A percentile compares a stretch with the other conserved stretches of the same genome.
Conservation (phyloP, 1,140 invertebrate species). For the Brachionus calyciflorus region DNA sequence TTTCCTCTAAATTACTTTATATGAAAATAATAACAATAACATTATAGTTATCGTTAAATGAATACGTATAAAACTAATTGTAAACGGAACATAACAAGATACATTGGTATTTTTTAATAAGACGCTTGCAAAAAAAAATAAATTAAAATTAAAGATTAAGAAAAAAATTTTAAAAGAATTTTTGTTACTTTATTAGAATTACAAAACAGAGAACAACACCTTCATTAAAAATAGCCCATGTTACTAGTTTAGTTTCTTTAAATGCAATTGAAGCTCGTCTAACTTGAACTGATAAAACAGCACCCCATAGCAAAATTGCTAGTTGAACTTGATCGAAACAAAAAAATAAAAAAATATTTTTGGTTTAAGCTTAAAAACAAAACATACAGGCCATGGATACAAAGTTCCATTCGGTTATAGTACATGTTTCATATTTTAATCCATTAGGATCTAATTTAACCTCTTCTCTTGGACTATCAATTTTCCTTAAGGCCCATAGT, state of each 20-base stretch:
- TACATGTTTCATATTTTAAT: slow-evolving; percentile 39
- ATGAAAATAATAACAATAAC: slow-evolving; percentile 40
- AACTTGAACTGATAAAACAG: slow-evolving; percentile 42
- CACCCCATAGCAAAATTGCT: slow-evolving; percentile 39
- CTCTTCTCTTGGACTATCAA: slow-evolving; percentile 17
- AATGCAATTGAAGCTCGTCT: slow-evolving; percentile 45
- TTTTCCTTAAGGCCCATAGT: slow-evolving; percentile 11
- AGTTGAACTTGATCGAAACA: slow-evolving; percentile 14
- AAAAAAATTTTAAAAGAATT: not conserved
- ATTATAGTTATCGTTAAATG: slow-evolving; percentile 44
- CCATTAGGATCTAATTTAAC: not conserved
- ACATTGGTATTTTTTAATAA: slow-evolving; percentile 42
- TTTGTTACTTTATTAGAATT: slow-evolving; percentile 32
- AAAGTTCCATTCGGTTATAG: slow-evolving; percentile 43
- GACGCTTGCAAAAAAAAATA: slow-evolving; percentile 9
- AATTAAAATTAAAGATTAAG: not conserved
- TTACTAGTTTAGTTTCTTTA: slow-evolving; percentile 46
- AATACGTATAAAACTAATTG: slow-evolving; percentile 43
- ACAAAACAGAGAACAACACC: slow-evolving; percentile 34
- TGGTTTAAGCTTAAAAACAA: too few relatives aligned
- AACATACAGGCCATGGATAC: slow-evolving; percentile 44
- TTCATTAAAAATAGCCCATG: slow-evolving; percentile 45
- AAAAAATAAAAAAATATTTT: not conserved
- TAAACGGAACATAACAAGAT: slow-evolving; percentile 43
- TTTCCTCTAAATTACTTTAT: slow-evolving; percentile 2